These are phyloP conservation scores for Dufourea novaeangliae DNA, from an alignment of 1,140 invertebrate genomes.

Conservation along the genomic window DNA sequence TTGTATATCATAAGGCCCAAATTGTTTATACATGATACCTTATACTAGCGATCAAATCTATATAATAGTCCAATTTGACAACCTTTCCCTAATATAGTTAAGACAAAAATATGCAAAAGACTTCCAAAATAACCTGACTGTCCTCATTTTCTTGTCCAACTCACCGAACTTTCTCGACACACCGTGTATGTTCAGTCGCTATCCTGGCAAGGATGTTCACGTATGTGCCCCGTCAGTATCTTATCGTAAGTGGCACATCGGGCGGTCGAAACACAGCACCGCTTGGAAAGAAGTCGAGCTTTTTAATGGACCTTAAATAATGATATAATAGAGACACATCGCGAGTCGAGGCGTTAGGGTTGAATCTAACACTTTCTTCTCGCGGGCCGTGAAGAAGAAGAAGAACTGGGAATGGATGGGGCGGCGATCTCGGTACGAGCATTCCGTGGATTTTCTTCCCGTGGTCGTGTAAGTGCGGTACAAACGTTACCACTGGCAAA, in stretches of 20 bases:
- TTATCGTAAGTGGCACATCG: background rate
- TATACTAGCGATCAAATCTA: too few species aligned
- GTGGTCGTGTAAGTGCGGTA: slow-evolving; percentile 2
- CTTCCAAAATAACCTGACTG: too few species aligned
- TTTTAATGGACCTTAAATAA: slow-evolving; percentile 46
- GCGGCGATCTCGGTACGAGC: slow-evolving; percentile 31
- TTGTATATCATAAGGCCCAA: too few species aligned
- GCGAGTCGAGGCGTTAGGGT: slow-evolving; percentile 14
- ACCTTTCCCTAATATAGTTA: too few species aligned
- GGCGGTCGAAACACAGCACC: background rate
- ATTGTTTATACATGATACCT: too few species aligned
- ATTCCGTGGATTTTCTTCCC: slow-evolving; percentile 53
- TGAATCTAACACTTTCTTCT: slow-evolving; percentile 27
- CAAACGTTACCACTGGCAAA: slow-evolving; percentile 4
- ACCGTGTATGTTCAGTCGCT: too few species aligned
- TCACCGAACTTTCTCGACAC: too few species aligned
- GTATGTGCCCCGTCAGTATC: too few species aligned
- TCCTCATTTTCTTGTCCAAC: too few species aligned
- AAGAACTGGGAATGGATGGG: slow-evolving; percentile 48
- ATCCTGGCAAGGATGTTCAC: too few species aligned
- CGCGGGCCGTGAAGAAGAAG: slow-evolving; percentile 15
- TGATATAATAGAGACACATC: slow-evolving; percentile 45
- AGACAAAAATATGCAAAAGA: too few species aligned
- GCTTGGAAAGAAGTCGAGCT: background rate
- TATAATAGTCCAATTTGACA: too few species aligned